Percentiles rank a stretch among this genome's conserved stretches.
Evolutionary conservation across 2,113 vertebrate genomes (phyloP).

Genomic region (Oncorhynchus kisutch): DNA sequence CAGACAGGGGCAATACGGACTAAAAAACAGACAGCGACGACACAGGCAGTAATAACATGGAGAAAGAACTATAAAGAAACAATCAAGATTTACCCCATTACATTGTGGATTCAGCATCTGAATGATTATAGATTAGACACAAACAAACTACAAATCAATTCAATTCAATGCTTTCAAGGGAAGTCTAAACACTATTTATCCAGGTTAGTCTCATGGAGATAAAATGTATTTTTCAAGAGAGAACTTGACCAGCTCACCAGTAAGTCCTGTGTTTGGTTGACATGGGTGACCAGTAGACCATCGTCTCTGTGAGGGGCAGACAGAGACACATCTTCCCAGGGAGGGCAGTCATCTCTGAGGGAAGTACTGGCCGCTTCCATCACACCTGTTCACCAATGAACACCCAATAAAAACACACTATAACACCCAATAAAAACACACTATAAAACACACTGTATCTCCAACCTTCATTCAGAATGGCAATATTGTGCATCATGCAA

Average conservation of each 20-base stretch:
- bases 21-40: too few relatives aligned
- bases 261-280: conserved; percentile 63
- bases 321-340: not conserved
- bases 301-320: conserved; percentile 18
- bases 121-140: not conserved
- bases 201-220: conserved; percentile 4
- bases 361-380: not conserved
- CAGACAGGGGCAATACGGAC: too few relatives aligned
- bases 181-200: not conserved
- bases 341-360: not conserved
- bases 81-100: not conserved
- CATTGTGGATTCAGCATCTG: not conserved
- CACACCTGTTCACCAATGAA: not conserved
- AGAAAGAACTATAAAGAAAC: not conserved
- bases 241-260: conserved; percentile 55
- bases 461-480: too few relatives aligned
- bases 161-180: not conserved
- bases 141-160: not conserved
- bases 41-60: not conserved
- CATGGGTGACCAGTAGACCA: conserved; percentile 51
- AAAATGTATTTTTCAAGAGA: conserved; percentile 1
- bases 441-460: too few relatives aligned
- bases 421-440: too few relatives aligned
- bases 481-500: too few relatives aligned
- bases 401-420: not conserved